Evolutionary conservation across 2,888 invertebrate genomes (phyloP), one percentile per base, ranked within the genome.

Genomic region (Odontomyia ornata): DNA sequence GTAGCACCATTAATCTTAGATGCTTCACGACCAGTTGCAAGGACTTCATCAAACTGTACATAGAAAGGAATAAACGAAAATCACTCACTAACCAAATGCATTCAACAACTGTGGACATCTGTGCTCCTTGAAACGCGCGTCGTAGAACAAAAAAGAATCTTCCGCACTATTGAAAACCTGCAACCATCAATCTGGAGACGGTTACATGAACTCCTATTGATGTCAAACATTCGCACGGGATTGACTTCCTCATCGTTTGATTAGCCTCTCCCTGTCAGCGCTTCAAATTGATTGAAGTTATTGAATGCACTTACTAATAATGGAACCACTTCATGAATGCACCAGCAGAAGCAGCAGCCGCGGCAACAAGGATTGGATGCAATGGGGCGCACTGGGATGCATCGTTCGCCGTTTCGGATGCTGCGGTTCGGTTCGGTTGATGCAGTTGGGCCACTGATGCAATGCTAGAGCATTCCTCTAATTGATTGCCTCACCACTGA

Each of bases 191-290:
- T 64, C 64, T 30, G 13, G 15, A 64, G 64, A 64, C 28, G 64
- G 23, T 64, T 64, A 15, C 52, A 52, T 52, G 52, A 18, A 52
- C 15, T 69, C 46, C 69, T 25, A 43, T 69, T 36, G 46, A 43
- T 36, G 69, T 23, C 47, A 47, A 71, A 27, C 46, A 47, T 47
- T 71, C 47, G 71, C 71, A 47, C 47, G 47, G 36, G 71, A 52
- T 71, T 47, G 25, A 52, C 71, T 71, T 71, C 71, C 71, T 71
- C 71, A 71, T 71, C 71, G 47, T 71, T 71, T 71, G 71, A 71
- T 71, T 71, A 47, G 71, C 71, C 71, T 71, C 47, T 25, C 47
- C 25, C 47, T 71, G 71, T 71, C 71, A 71, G 27, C 18, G 71
- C 25, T 71, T 46, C 47, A 71, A 52, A 71, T 71, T 71, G 71